Percentiles rank a stretch among this genome's conserved stretches.
Evolutionary conservation across 1,140 invertebrate species (phyloP).

Genomic region (Tetragonula clypearis): DNA sequence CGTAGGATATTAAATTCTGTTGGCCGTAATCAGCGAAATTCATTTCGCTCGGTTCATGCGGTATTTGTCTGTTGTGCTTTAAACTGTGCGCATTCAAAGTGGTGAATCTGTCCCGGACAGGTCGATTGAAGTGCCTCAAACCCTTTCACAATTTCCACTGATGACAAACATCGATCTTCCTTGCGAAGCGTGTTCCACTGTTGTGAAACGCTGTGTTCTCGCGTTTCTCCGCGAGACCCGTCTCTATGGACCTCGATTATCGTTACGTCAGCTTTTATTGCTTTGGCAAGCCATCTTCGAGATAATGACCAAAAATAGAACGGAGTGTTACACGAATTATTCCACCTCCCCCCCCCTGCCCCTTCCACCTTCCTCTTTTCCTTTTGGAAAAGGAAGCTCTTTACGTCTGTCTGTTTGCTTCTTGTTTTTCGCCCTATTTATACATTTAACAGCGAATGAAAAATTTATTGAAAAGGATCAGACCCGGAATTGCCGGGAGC

Average conservation of each 20-base stretch:
- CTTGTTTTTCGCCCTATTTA: background rate
- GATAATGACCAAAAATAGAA: background rate
- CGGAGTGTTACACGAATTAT: too few species aligned
- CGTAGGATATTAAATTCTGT: conserved; percentile 25
- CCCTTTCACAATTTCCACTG: conserved; percentile 33
- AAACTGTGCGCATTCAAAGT: conserved; percentile 24
- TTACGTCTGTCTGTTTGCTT: rapidly evolving
- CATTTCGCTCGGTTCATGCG: conserved; percentile 30
- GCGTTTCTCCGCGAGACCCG: background rate
- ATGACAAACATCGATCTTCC: conserved; percentile 36
- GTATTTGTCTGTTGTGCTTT: conserved; percentile 26
- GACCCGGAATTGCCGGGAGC: too few species aligned
- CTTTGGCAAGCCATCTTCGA: background rate
- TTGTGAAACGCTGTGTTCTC: conserved; percentile 5
- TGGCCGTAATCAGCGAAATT: conserved; percentile 31
- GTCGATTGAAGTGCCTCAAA: conserved; percentile 20
- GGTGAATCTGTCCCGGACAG: conserved; percentile 30
- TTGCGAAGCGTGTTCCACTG: conserved; percentile 1
- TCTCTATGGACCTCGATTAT: conserved; percentile 14
- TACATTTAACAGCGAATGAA: background rate
- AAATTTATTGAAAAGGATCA: background rate
- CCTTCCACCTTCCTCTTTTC: too few species aligned
- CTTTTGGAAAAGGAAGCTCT: too few species aligned
- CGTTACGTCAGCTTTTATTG: conserved; percentile 6
- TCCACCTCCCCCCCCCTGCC: too few species aligned